phyloP scores from a whole-genome alignment of 1,140 invertebrate species.

The Diorhabda sublineata region DNA sequence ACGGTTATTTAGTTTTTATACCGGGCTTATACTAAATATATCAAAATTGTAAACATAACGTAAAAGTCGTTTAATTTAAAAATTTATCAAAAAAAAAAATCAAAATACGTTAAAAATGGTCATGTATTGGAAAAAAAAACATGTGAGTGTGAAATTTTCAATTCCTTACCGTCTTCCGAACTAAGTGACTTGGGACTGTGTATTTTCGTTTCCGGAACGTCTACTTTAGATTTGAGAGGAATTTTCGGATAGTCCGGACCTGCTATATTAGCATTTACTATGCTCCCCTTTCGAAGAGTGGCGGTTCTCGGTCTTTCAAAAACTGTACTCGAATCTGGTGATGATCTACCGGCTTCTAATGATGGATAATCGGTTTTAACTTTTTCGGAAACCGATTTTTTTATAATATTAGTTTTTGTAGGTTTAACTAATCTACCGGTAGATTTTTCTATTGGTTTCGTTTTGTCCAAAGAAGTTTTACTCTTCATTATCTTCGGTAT shows the following conservation, averaged over 20 bases:
- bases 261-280: conserved; percentile 40
- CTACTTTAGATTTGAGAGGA: background rate
- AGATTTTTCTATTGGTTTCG: background rate
- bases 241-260: conserved; percentile 34
- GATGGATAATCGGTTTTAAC: background rate
- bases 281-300: conserved; percentile 39
- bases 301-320: conserved; percentile 41
- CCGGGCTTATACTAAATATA: too few species aligned
- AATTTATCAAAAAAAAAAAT: too few species aligned
- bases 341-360: conserved; percentile 3
- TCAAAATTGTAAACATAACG: too few species aligned
- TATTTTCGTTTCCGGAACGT: background rate
- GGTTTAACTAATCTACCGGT: background rate
- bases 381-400: background rate
- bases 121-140: too few species aligned
- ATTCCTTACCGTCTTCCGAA: conserved; percentile 28
- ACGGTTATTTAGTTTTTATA: too few species aligned
- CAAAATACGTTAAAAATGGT: too few species aligned
- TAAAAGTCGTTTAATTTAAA: too few species aligned
- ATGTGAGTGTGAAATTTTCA: too few species aligned
- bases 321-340: conserved; percentile 25
- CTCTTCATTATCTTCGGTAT: background rate
- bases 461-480: background rate
- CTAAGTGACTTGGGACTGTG: conserved; percentile 16
- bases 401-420: background rate